Percentiles rank a stretch among this genome's conserved stretches.
These are phyloP conservation scores for Eumaeus atala DNA, from an alignment of 1,140 invertebrate species.

Conservation along the genomic window DNA sequence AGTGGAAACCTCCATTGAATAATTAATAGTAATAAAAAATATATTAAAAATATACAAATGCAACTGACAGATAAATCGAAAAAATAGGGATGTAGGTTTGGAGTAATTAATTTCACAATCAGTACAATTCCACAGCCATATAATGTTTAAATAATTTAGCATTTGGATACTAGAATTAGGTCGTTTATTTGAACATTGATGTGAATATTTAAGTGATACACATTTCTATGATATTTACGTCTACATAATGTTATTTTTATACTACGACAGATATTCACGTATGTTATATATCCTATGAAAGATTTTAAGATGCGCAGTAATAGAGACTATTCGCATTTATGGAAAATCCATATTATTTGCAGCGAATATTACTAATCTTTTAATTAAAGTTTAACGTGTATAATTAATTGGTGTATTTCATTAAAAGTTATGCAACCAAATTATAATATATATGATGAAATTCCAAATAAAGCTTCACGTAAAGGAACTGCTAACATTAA, in stretches of 20 bases:
- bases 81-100: slow-evolving; percentile 44
- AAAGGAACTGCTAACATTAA: slow-evolving; percentile 17
- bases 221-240: slow-evolving; percentile 23
- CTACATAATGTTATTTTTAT: slow-evolving; percentile 15
- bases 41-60: slow-evolving; percentile 26
- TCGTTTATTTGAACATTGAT: slow-evolving; percentile 27
- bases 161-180: slow-evolving; percentile 55
- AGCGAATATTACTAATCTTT: neutral
- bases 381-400: neutral
- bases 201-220: slow-evolving; percentile 26
- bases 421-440: neutral
- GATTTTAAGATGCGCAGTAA: slow-evolving; percentile 14
- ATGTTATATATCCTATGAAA: slow-evolving; percentile 1
- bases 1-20: slow-evolving; percentile 52
- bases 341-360: slow-evolving; percentile 28
- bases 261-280: slow-evolving; percentile 9
- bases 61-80: slow-evolving; percentile 42
- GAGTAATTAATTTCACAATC: slow-evolving; percentile 57
- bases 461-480: slow-evolving; percentile 15
- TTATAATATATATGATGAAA: neutral
- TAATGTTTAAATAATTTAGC: slow-evolving; percentile 56
- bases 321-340: slow-evolving; percentile 27
- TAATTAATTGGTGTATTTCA: slow-evolving; percentile 29
- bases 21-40: slow-evolving; percentile 50
- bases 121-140: slow-evolving; percentile 71